Evolutionary conservation across 2,797 vertebrate genomes (phyloP), one percentile per base, ranked within the genome.

Genomic region (Myotis findleyi): DNA sequence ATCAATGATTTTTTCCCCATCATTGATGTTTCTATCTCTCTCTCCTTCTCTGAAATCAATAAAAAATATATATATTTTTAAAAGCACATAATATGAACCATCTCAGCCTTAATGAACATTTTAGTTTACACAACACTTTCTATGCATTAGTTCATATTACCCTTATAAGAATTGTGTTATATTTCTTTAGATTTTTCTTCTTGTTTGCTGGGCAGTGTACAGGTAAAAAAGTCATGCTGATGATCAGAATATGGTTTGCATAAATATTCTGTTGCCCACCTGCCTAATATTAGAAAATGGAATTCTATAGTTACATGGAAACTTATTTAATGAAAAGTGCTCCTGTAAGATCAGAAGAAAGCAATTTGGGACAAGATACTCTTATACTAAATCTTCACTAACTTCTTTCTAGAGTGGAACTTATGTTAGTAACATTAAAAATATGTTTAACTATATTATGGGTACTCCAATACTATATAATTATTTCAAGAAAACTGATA

Each of bases 401-500:
- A 73, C 8, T 81, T 20, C 2, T 76, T 93, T 69, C 7, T 7
- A 71, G 41, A 87, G 18, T 66, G 80, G 68, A 90, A 77, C 11
- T 87, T 86, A 53, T 72, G 27, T 81, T 76, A 44, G 1, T 66
- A 66, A 76, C 18, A 77, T 59, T 81, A 75, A 83, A 20, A 86
- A 53, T 93, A 68, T 5, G 36, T 7, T 64, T 91, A 53, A 76
- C 0, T 13, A 51, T 64, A 64, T 55, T 76, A 83, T 91, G 27
- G 13, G 0, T 84, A 64, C 6, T 64, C 87, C 5, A 75, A 86
- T 86, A 59, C 1, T 51, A 44, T 44, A 44, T 73, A 83, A 72
- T 96, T 95, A 80, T 82, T 76, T 79, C 1, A 18, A 47, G 41
- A 44, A 81, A 94, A 82, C 11, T 73, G 51, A 87, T 92, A 30